Conservation (phyloP, 2,113 vertebrate species). For the Psilopsiagon aymara region DNA sequence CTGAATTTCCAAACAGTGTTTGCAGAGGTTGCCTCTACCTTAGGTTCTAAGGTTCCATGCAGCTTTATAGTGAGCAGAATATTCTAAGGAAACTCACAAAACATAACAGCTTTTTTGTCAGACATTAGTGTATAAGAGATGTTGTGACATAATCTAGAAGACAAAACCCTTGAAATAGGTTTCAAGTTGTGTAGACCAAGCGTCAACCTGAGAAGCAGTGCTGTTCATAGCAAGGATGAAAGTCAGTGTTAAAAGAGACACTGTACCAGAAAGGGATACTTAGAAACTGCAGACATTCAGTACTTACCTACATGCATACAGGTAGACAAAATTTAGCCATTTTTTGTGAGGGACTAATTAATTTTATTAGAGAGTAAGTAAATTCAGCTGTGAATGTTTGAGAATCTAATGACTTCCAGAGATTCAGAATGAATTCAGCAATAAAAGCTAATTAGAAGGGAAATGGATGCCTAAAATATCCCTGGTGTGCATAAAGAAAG, state of each 20-base stretch:
- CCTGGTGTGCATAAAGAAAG: slow-evolving; percentile 73
- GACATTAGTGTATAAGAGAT: not conserved
- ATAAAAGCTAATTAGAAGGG: slow-evolving; percentile 82
- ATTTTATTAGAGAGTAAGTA: slow-evolving; percentile 74
- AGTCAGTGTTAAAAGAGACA: not conserved
- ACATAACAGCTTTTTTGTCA: not conserved
- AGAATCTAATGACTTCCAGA: slow-evolving; percentile 80
- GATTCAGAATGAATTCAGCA: slow-evolving; percentile 78
- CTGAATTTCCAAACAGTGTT: not conserved
- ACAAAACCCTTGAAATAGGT: not conserved
- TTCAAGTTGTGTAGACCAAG: not conserved
- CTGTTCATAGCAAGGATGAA: not conserved
- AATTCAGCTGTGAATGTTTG: slow-evolving; percentile 72
- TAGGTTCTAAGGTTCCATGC: not conserved
- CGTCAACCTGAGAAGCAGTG: not conserved
- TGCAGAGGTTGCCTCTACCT: not conserved
- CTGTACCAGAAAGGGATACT: not conserved
- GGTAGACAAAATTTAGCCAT: not conserved
- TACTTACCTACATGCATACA: not conserved
- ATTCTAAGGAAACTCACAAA: not conserved
- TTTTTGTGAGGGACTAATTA: slow-evolving; percentile 39
- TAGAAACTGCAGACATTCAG: not conserved
- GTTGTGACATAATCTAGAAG: not conserved
- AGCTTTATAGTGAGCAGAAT: not conserved
- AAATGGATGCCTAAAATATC: slow-evolving; percentile 79